Evolutionary conservation across 2,113 vertebrate genomes (phyloP).

Genomic region (Pogona vitticeps): DNA sequence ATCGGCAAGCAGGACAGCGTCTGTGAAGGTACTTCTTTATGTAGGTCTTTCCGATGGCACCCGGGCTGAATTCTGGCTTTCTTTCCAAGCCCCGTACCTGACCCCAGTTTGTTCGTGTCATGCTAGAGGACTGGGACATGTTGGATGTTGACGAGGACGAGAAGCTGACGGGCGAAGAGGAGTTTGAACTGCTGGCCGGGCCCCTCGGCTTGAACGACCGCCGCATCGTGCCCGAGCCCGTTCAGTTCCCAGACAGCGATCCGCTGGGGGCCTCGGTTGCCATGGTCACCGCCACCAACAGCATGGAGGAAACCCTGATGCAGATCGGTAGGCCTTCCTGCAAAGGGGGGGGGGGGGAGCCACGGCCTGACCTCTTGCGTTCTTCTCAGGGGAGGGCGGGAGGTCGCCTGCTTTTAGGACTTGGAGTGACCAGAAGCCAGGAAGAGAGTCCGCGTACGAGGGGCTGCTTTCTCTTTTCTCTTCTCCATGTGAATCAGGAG

Average conservation of each 20-base stretch:
- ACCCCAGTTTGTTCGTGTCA: conserved; percentile 30
- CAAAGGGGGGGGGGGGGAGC: not conserved
- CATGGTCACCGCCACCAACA: conserved; percentile 98
- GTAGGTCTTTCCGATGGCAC: accelerated
- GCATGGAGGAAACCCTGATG: conserved; percentile 96
- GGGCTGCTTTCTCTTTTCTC: not conserved
- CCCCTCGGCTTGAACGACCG: conserved; percentile 92
- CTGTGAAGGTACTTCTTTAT: conserved; percentile 89
- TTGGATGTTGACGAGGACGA: conserved; percentile 95
- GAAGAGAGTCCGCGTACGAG: too few species aligned
- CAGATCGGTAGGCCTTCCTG: conserved; percentile 85
- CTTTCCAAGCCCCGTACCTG: conserved; percentile 12
- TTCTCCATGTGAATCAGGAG: not conserved
- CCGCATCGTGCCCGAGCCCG: conserved; percentile 90
- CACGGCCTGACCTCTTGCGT: too few species aligned
- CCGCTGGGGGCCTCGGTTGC: conserved; percentile 94
- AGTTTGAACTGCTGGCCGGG: conserved; percentile 93
- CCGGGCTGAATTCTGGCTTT: not conserved
- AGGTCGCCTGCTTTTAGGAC: too few species aligned
- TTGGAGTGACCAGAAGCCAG: too few species aligned
- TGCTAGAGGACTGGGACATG: conserved; percentile 98
- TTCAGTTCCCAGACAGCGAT: conserved; percentile 96
- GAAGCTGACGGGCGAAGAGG: conserved; percentile 94
- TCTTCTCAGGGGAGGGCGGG: too few species aligned
- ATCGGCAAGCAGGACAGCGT: conserved; percentile 98